Evolutionary conservation across 1,140 invertebrate genomes (phyloP), one percentile per base, ranked within the genome.

Genomic region (Cepaea nemoralis): DNA sequence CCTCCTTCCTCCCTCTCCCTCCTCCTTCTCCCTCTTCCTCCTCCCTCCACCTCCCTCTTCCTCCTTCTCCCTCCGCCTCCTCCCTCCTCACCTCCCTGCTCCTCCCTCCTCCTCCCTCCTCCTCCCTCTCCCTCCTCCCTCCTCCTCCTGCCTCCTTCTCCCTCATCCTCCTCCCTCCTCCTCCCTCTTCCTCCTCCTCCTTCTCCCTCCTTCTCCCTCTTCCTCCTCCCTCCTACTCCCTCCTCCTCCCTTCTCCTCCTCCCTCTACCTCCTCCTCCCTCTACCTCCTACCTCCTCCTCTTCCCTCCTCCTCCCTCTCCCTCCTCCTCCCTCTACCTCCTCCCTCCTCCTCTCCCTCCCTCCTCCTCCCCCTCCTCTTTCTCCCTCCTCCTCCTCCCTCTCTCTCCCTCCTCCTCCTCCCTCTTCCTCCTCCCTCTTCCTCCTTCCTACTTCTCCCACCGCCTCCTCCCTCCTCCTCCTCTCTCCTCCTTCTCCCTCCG

Each of bases 241-340:
- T n/a, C n/a, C n/a, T n/a, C 39, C 69, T 71, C 35, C 39, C 69
- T 37, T 71, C 69, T 71, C 39, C 39, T 31, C 39, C 39, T 71
- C 33, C 19, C 67, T 33, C 0, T 33, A n/a, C 31, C 1, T 1
- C 33, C 67, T 35, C 3, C 33, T 33, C n/a, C n/a, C n/a, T n/a
- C n/a, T n/a, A n/a, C n/a, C n/a, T n/a, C n/a, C n/a, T n/a, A n/a
- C n/a, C n/a, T 33, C 19, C 16, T 35, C 16, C 19, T 33, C n/a
- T 16, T 16, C 14, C 50, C n/a, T n/a, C n/a, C 50, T n/a, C 50
- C n/a, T n/a, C 50, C 50, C n/a, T n/a, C 50, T 55, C n/a, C n/a
- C n/a, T 55, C 50, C 14, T 16, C 50, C n/a, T n/a, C n/a, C 50
- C 50, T n/a, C n/a, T n/a, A 14, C 50, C n/a, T n/a, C n/a, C n/a